Percentiles rank a stretch among this genome's conserved stretches.
Evolutionary conservation across 1,140 invertebrate genomes (phyloP).

Genomic region (Formica selysi): DNA sequence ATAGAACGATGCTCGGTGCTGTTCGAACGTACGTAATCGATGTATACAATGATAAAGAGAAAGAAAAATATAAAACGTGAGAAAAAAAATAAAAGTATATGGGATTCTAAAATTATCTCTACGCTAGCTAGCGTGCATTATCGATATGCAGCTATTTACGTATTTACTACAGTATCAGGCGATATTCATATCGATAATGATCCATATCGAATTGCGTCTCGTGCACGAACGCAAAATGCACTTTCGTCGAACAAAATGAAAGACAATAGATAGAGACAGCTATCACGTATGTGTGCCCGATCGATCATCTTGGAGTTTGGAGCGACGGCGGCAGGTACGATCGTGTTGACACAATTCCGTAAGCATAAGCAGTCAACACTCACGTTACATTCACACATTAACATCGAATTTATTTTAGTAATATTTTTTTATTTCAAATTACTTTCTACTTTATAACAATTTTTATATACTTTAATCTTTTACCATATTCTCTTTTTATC

Average conservation of each 20-base stretch:
- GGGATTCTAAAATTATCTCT: not conserved
- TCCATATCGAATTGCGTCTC: constrained; percentile 25
- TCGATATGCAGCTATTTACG: not conserved
- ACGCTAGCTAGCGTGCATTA: not conserved
- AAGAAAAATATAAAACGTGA: not conserved
- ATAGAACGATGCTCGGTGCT: too few relatives aligned
- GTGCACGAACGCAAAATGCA: constrained; percentile 5
- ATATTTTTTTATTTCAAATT: not conserved
- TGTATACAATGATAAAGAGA: too few relatives aligned
- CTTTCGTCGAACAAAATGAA: constrained; percentile 31
- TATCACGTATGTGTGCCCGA: constrained; percentile 37
- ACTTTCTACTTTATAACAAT: not conserved
- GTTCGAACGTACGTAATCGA: too few relatives aligned
- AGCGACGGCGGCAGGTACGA: constrained; percentile 43
- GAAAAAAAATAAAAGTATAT: not conserved
- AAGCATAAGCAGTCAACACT: constrained; percentile 13
- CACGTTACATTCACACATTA: constrained; percentile 19
- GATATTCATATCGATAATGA: not conserved
- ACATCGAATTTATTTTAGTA: too few relatives aligned
- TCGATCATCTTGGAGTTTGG: constrained; percentile 35
- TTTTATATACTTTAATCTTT: not conserved
- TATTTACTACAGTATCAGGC: not conserved
- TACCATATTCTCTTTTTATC: not conserved
- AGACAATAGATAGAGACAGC: constrained; percentile 50
- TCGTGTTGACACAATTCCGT: constrained; percentile 47